A percentile compares a stretch with the other conserved stretches of the same genome.
Evolutionary conservation across 53 echinoderm and acorn worm genomes (phyloP).

Genomic region (Echinarachnius parma): DNA sequence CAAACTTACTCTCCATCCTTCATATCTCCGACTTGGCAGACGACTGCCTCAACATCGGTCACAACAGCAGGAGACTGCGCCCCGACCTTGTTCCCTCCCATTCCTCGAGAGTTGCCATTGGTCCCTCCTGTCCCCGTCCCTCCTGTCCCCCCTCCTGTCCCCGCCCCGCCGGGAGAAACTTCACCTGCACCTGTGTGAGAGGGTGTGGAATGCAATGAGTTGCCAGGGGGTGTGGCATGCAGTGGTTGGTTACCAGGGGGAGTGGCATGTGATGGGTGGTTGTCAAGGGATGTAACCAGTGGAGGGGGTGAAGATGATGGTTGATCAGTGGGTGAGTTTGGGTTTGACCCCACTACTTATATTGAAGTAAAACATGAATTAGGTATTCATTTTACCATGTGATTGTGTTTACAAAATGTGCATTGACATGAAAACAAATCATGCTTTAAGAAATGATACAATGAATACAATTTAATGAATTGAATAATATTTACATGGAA

Average conservation of each 20-base stretch:
- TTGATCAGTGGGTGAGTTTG: no score
- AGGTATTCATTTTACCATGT: no score
- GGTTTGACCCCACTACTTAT: no score
- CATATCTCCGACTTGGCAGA: slow-evolving; percentile 81
- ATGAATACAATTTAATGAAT: no score
- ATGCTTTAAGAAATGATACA: no score
- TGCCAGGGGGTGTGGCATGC: neutral
- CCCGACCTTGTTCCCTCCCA: neutral
- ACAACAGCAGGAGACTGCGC: neutral
- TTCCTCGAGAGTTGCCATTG: no score
- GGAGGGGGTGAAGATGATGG: no score
- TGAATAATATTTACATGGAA: no score
- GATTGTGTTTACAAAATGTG: no score
- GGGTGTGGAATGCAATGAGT: neutral
- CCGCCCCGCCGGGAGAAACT: neutral
- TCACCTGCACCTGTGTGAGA: slow-evolving; percentile 6
- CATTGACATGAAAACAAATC: no score
- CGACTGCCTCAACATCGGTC: slow-evolving; percentile 52
- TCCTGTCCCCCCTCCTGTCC: neutral
- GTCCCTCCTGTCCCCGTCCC: neutral
- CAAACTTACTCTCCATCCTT: slow-evolving; percentile 92
- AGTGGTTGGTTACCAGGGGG: neutral
- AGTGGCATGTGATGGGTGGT: neutral
- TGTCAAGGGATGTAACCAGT: no score
- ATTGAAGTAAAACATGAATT: no score